Evolutionary conservation across 2,797 vertebrate genomes (phyloP).

Genomic region (Hippoglossus hippoglossus): DNA sequence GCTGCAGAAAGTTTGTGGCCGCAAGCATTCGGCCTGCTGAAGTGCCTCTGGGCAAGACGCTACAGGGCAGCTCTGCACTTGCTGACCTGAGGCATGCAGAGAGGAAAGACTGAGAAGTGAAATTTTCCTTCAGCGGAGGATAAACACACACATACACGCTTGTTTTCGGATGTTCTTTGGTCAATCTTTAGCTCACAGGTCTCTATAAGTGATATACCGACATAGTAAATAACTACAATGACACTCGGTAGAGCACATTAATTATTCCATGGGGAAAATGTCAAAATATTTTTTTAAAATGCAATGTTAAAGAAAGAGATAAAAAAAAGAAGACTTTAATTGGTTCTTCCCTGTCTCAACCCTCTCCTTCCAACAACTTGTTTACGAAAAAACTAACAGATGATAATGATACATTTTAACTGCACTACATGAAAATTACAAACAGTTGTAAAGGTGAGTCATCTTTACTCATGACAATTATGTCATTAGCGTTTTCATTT

Average conservation of each 20-base stretch:
- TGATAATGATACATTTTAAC: background rate
- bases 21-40: background rate
- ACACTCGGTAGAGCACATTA: too few species aligned
- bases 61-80: slow-evolving; percentile 8
- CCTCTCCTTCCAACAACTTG: too few species aligned
- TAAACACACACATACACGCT: background rate
- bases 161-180: background rate
- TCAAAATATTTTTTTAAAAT: too few species aligned
- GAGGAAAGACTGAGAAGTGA: background rate
- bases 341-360: too few species aligned
- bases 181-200: background rate
- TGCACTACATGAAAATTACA: background rate
- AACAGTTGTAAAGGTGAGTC: background rate
- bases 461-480: background rate
- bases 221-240: too few species aligned
- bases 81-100: slow-evolving; percentile 1
- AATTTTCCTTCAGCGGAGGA: background rate
- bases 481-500: background rate
- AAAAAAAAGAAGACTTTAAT: too few species aligned
- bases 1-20: slow-evolving; percentile 2
- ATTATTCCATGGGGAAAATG: too few species aligned
- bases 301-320: too few species aligned
- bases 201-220: too few species aligned
- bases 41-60: slow-evolving; percentile 10
- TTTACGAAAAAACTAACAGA: too few species aligned